Conservation (phyloP, 1,140 invertebrate species). For the Sycophila sp. region DNA sequence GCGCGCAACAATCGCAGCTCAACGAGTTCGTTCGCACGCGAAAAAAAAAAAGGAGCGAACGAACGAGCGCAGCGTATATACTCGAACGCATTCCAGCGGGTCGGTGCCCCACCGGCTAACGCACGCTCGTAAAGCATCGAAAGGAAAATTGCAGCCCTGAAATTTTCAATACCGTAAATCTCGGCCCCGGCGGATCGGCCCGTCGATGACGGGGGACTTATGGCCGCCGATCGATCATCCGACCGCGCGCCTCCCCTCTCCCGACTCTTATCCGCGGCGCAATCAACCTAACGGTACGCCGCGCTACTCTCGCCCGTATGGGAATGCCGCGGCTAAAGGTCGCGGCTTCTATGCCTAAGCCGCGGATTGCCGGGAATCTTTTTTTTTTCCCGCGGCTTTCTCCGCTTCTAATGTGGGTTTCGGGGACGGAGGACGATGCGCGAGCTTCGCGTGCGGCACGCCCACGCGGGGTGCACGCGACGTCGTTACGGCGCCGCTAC, state of each 20-base stretch:
- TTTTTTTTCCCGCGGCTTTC: neutral
- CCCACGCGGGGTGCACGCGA: too few relatives aligned
- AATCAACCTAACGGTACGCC: slow-evolving; percentile 34
- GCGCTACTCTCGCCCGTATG: slow-evolving; percentile 31
- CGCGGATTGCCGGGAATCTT: neutral
- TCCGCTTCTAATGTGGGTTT: neutral
- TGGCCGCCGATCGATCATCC: slow-evolving; percentile 30
- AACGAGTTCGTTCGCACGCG: too few relatives aligned
- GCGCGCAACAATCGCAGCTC: too few relatives aligned
- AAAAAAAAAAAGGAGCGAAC: too few relatives aligned
- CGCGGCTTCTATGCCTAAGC: too few relatives aligned
- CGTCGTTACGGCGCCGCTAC: neutral
- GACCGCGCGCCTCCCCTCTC: neutral
- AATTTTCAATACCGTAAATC: slow-evolving; percentile 2
- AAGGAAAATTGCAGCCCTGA: neutral
- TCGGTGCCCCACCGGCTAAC: too few relatives aligned
- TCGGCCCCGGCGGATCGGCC: neutral
- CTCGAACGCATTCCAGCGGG: too few relatives aligned
- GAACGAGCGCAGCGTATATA: too few relatives aligned
- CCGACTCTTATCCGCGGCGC: slow-evolving; percentile 11
- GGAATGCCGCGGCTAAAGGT: slow-evolving; percentile 31
- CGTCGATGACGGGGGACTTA: slow-evolving; percentile 14
- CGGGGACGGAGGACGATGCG: neutral
- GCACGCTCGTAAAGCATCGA: slow-evolving; percentile 3
- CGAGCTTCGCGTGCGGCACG: neutral